Evolutionary conservation across 1,140 invertebrate genomes (phyloP), one percentile per base, ranked within the genome.

Genomic region (Penaeus japonicus): DNA sequence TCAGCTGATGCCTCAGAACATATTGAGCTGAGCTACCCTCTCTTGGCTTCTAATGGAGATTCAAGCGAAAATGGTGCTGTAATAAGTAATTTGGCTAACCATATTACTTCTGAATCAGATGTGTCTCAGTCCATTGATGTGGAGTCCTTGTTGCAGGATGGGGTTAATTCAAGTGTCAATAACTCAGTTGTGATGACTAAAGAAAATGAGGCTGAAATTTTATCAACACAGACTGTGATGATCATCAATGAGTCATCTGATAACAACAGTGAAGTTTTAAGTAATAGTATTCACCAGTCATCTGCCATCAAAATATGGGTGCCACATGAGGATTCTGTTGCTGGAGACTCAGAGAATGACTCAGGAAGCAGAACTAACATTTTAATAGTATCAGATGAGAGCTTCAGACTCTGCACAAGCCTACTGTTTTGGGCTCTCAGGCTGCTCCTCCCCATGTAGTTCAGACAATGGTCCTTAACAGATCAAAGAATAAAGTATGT

Each of bases 291-390:
- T 15, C 84, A 78, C n/a, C 53, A 70, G n/a, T 77, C 73, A 20
- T 59, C 84, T 57, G 78, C 84, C 47, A 85, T 85, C 30, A 85
- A 85, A 32, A 55, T 85, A 32, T 85, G 84, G 84, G 78, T 85
- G 27, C 70, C 84, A 20, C 55, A 30, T 79, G 73, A 59, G 7
- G 55, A 24, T 35, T n/a, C 84, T 35, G 84, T 85, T 20, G 70
- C 27, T 53, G 47, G 39, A 35, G 47, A 78, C 5, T 12, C 47
- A 47, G 39, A 30, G 18, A 32, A 32, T 78, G 70, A 78, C 32
- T 18, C n/a, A 57, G 24, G 22, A 24, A 47, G 57, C 2, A 55
- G 22, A 32, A 35, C 39, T 20, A 77, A 78, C 27, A 85, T 85
- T n/a, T 77, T 85, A 24, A 85, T 78, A 57, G 84, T 85, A 35